Evolutionary conservation across 2,797 vertebrate genomes (phyloP).

Genomic region (Hozukius guyotensis): DNA sequence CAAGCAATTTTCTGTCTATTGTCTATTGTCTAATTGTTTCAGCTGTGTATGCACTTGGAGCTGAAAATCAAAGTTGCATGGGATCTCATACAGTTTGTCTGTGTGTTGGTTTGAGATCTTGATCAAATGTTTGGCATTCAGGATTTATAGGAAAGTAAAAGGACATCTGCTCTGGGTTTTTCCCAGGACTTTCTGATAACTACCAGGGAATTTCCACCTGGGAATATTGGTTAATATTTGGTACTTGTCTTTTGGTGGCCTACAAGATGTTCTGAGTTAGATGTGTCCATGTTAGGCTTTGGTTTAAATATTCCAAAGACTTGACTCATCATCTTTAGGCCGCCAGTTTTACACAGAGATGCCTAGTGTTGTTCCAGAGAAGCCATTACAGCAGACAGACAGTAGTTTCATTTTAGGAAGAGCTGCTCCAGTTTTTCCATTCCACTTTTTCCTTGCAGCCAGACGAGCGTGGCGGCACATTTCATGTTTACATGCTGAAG

Average conservation of each 20-base stretch:
- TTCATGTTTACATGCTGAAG: slow-evolving; percentile 26
- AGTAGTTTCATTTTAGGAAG: not conserved
- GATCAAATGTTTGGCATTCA: not conserved
- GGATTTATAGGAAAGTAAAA: not conserved
- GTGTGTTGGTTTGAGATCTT: not conserved
- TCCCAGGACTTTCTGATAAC: not conserved
- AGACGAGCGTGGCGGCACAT: not conserved
- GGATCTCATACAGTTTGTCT: not conserved
- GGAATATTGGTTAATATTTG: not conserved
- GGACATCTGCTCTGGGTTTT: not conserved
- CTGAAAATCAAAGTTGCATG: not conserved
- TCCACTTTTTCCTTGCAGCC: slow-evolving; percentile 24
- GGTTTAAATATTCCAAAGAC: slow-evolving; percentile 4
- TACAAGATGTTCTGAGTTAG: not conserved
- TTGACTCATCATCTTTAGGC: slow-evolving; percentile 7
- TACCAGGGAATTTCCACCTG: not conserved
- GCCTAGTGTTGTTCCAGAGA: slow-evolving; percentile 12
- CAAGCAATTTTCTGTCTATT: not conserved
- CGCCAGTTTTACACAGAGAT: not conserved
- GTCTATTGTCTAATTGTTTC: not conserved
- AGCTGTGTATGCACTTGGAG: not conserved
- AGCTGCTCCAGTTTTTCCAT: not conserved
- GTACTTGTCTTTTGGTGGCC: not conserved
- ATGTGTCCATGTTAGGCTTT: not conserved
- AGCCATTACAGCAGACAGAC: not conserved